Base-by-base conservation (phyloP, 2,113 vertebrate genomes). In the Phycodurus eques region DNA sequence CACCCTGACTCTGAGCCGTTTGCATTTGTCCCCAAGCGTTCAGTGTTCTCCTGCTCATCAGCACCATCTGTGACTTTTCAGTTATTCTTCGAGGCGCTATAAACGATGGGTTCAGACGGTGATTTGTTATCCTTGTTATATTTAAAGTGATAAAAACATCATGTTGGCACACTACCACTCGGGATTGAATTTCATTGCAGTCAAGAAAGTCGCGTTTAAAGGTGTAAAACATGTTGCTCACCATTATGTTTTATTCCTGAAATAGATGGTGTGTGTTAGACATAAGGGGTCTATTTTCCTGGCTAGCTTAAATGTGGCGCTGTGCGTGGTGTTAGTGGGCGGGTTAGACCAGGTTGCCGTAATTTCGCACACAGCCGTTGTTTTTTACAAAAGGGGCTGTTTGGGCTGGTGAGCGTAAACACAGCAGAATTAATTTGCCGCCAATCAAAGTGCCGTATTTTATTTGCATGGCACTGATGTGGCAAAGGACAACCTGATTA, bases 121-220 rank as follows among this genome's bases (percentile, higher is more conserved):
- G 47, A 49, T 22, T 33, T n/a, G 14, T 60, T 60, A 15, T 13
- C 0, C 8, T 69, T 71, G 31, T 77, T 77, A 33, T 73, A 47
- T 76, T 79, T 64, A n/a, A 71, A 19, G 61, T 43, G 42, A 72
- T n/a, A 72, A 53, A 61, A 72, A 75, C 68, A 54, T 47, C 54
- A 39, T 14, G 5, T 20, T 77, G 46, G 64, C 57, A 46, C 42
- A 35, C 67, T 44, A 44, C 4, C 8, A 35, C 22, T 71, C 46
- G 72, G 43, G 64, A 65, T 8, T 60, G 10, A 42, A 77, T 65
- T 70, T 42, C 8, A 68, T 22, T 68, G 65, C 61, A 67, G 19
- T 17, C 13, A 2, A 1, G 0, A 54, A 54, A n/a, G 20, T 10
- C 6, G 8, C 53, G 8, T 11, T 20, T 1, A 54, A 22, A 54